A percentile compares a stretch with the other conserved stretches of the same genome.
These are phyloP conservation scores for Dicyrtoma fusca DNA, from an alignment of 2,888 invertebrate species.

Conservation along the genomic window DNA sequence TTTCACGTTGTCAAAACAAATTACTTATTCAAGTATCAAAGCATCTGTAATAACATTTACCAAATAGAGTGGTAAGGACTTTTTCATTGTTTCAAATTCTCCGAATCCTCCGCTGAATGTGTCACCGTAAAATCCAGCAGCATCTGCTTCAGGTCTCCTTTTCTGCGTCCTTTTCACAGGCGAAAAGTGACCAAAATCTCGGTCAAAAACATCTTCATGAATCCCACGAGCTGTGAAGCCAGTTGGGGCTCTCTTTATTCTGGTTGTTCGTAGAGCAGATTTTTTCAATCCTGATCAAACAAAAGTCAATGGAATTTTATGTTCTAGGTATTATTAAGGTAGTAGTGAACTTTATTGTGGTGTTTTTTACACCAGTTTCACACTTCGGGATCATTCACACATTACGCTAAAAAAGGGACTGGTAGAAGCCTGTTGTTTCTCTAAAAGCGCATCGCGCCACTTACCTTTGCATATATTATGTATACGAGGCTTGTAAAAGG, in stretches of 20 bases:
- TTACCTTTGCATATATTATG: no score
- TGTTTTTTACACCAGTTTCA: no score
- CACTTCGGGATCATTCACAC: no score
- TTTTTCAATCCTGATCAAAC: constrained; percentile 12
- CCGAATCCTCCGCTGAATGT: constrained; percentile 56
- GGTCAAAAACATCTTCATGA: constrained; percentile 56
- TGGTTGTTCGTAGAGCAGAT: constrained; percentile 42
- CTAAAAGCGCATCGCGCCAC: no score
- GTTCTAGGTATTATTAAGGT: no score
- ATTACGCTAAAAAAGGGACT: no score
- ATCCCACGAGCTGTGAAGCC: constrained; percentile 56
- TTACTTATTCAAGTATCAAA: no score
- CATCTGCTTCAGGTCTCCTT: constrained; percentile 55
- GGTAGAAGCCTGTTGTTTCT: no score
- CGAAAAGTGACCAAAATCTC: constrained; percentile 56
- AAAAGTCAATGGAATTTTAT: not conserved
- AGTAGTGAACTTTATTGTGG: no score
- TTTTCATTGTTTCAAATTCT: constrained; percentile 57
- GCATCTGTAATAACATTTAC: no score
- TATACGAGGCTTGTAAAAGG: no score
- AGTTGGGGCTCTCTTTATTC: constrained; percentile 55
- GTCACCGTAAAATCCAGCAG: constrained; percentile 55
- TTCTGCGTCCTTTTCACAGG: constrained; percentile 55
- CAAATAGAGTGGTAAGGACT: constrained; percentile 32
- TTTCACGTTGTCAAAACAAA: no score